Base-by-base conservation (phyloP, 2,888 invertebrate species). In the Philhelius pedissequus region DNA sequence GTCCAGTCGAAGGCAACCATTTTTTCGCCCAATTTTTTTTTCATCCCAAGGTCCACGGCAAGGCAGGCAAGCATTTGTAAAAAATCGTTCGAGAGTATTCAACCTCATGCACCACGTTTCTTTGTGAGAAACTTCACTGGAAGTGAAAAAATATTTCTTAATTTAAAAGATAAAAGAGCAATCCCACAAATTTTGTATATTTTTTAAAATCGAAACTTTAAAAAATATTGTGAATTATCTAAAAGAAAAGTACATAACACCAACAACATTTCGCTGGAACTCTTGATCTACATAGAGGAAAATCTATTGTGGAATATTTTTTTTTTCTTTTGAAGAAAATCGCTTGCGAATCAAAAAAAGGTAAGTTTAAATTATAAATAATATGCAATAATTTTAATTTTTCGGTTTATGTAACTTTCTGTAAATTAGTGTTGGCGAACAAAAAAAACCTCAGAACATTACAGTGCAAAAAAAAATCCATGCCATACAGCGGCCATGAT, bases 121-220 rank as follows among this genome's bases (percentile, higher is more conserved):
- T 87, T 84, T 87, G 87, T 88, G 87, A 88, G 87, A 15, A 86
- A 74, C 71, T 86, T 86, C 73, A 80, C 68, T 82, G 74, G 71
- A 86, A 86, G 62, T 80, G 62, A 77, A 77, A 58, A 83, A 78
- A 78, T 78, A 83, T 83, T 83, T 78, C 69, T 35, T 62, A 62
- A 74, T 18, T 68, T 58, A 43, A 32, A n/a, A 20, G 9, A 15
- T 40, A 56, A 25, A 22, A 25, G 56, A 64, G 32, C 25, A 77
- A 48, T 54, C 60, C 68, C 54, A 35, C 9, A 48, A 71, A 35
- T 48, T 50, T 43, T 43, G 3, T 58, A 20, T 32, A 30, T 54
- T 54, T 30, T 6, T 18, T 52, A 54, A 54, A 32, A 38, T 58
- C n/a, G n/a, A n/a, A 38, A 35, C 48, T 56, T n/a, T n/a, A 9